Evolutionary conservation across 2,113 vertebrate species (phyloP).

Genomic region (Anoplopoma fimbria): DNA sequence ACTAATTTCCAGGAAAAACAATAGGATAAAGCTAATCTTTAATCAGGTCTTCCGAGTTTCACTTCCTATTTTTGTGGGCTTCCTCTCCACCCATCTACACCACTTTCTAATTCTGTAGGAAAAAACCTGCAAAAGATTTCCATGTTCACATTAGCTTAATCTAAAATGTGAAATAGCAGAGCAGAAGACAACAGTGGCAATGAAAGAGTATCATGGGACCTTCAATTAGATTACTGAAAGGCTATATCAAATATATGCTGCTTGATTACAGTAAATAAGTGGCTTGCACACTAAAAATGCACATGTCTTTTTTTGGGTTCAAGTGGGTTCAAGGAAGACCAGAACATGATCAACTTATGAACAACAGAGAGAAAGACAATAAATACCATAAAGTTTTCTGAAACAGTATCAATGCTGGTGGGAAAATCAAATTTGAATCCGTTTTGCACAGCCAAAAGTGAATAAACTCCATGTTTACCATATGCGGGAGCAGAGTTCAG

Average conservation of each 20-base stretch:
- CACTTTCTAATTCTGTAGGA: slow-evolving; percentile 35
- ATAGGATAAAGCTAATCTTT: slow-evolving; percentile 75
- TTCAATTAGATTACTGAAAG: slow-evolving; percentile 59
- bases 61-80: slow-evolving; percentile 74
- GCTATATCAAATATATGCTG: slow-evolving; percentile 31
- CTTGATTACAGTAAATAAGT: slow-evolving; percentile 44
- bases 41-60: slow-evolving; percentile 73
- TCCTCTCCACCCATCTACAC: slow-evolving; percentile 72
- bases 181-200: slow-evolving; percentile 19
- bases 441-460: background rate
- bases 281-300: background rate
- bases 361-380: background rate
- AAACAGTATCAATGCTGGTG: background rate
- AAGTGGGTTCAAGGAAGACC: slow-evolving; percentile 1
- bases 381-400: background rate
- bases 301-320: background rate
- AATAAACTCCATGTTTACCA: slow-evolving; percentile 61
- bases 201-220: slow-evolving; percentile 44
- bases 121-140: slow-evolving; percentile 34
- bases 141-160: background rate
- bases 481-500: slow-evolving; percentile 57
- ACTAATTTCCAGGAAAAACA: slow-evolving; percentile 74
- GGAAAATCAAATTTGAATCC: background rate
- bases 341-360: background rate
- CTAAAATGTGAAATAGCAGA: slow-evolving; percentile 22